phyloP scores from a whole-genome alignment of 2,797 vertebrate genomes.

The Brachyalestes nurse region DNA sequence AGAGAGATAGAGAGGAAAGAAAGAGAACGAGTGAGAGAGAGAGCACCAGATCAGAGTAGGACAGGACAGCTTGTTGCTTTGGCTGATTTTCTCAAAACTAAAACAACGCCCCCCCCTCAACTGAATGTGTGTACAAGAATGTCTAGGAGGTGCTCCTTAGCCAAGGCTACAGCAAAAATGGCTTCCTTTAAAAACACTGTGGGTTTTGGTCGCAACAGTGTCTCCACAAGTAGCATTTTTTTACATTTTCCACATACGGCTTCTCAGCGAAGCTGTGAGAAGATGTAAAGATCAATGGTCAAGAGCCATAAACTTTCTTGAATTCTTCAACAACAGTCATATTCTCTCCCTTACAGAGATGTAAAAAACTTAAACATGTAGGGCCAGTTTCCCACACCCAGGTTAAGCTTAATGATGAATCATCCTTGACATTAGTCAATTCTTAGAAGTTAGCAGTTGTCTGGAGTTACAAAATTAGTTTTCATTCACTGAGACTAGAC shows the following conservation, averaged over 20 bases:
- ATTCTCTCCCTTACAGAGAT: neutral
- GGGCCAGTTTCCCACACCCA: neutral
- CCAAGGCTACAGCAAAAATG: neutral
- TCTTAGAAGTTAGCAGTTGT: neutral
- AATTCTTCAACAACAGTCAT: neutral
- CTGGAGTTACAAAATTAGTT: too few species aligned
- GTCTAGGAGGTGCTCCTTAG: neutral
- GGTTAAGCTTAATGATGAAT: constrained; percentile 5
- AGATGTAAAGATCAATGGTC: neutral
- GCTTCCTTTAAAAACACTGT: neutral
- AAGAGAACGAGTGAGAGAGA: constrained; percentile 16
- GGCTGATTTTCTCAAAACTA: neutral
- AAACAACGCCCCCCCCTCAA: too few species aligned
- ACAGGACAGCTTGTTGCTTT: neutral
- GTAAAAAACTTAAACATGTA: neutral
- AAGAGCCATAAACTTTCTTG: neutral
- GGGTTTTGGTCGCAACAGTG: neutral
- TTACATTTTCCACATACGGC: neutral
- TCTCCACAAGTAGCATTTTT: neutral
- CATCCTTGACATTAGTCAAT: neutral
- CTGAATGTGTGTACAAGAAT: neutral
- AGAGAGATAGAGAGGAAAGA: too few species aligned
- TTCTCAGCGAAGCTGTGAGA: neutral
- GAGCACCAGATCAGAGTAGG: neutral
- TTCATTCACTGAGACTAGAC: too few species aligned